Base-by-base conservation (phyloP, 1,140 invertebrate species). In the Ostrea denselamellosa region DNA sequence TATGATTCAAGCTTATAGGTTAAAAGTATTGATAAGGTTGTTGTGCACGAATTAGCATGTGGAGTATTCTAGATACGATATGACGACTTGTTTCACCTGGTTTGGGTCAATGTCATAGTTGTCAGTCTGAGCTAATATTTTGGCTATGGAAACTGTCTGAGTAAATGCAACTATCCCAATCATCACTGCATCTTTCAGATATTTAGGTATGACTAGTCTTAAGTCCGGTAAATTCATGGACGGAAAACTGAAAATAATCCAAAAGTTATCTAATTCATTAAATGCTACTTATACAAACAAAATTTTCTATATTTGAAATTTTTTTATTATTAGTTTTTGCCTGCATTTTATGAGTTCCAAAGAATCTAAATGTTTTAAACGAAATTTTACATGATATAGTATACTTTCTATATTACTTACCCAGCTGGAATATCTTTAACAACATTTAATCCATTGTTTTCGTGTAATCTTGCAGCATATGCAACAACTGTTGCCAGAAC, bases 61-160 rank as follows among this genome's bases (percentile, higher is more conserved):
- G 34, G 5, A 44, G 34, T 44, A 44, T 44, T 44, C 34, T 44
- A 44, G 34, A 5, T 44, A 44, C 34, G 34, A 44, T 44, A 44
- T 44, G 34, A 44, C 14, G 22, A 19, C 9, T 28, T 25, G 0
- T 90, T 89, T 53, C n/a, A 93, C 93, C 91, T 93, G 92, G 65
- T 92, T 93, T 44, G 93, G 90, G 68, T 95, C 92, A 19, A 95
- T 92, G 77, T 92, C 90, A 88, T 95, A 96, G 19, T 94, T 92
- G 54, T 94, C 91, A 90, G 94, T 95, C 89, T 95, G 95, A 22
- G 94, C 95, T 90, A 95, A 93, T 51, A 95, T 92, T 83, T 95
- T 94, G 8, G 95, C 94, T 81, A 95, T 86, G 0, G 95, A 95
- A 51, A 95, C 93, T 56, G 93, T 93, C 85, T 94, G 94, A 25